Evolutionary conservation across 2,113 vertebrate genomes (phyloP), one percentile per base, ranked within the genome.

Genomic region (Cynopterus brachyotis): DNA sequence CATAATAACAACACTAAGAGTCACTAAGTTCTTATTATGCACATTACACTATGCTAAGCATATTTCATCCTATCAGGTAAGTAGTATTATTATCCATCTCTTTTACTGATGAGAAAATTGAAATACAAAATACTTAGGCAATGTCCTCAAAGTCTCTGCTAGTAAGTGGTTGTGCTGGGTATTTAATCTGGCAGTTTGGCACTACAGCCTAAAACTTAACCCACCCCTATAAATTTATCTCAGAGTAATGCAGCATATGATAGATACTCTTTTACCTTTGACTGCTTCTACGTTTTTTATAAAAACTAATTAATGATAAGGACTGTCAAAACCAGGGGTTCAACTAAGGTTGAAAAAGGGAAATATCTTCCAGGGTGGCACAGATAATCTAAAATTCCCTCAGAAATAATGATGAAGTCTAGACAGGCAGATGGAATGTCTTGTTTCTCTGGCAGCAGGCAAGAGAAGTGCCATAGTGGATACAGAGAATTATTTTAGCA

Each of bases 71-170:
- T 76, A 57, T 32, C 40, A 90, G 17, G 1, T 57, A 93, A 67
- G 12, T 37, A 35, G 6, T 24, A 24, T 57, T 64, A 40, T 66
- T 60, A 45, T 69, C 5, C 20, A 64, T 75, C 40, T 47, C 50
- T 62, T 95, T 78, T 35, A 70, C 13, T 69, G 28, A 92, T 88
- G 47, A 82, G 59, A 93, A 91, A 95, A 96, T 1, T 6, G 6
- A 95, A 92, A 85, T 73, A n/a, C 3, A 59, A 85, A 81, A 70
- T 10, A 47, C 9, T 32, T 19, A 70, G 7, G 16, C 28, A 67
- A 76, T 73, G n/a, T 89, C 59, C 10, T 22, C 32, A 67, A 28
- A 45, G 30, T 79, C 70, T 62, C 26, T 55, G 20, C 13, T 22
- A 42, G 28, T 50, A 82, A 45, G 19, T 60, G 3, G 16, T 35